Base-by-base conservation (phyloP, 2,797 vertebrate species). In the Pelochelys cantorii region DNA sequence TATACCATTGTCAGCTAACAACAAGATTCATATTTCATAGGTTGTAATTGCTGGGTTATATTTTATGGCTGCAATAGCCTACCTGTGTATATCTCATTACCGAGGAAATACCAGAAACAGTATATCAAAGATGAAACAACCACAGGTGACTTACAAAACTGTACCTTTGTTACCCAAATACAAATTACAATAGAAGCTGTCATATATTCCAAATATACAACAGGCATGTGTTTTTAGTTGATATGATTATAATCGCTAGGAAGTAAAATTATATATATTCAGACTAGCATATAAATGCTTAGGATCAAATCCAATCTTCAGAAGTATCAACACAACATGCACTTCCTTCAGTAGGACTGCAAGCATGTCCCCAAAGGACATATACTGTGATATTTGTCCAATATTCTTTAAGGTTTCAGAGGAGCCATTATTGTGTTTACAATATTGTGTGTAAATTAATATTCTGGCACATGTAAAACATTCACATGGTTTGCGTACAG, bases 71-170 rank as follows among this genome's bases (percentile, higher is more conserved):
- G 1, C 59, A 86, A 94, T 89, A 95, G 79, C 60, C 68, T 89
- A 80, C 65, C 93, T 95, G 59, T 90, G 52, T 74, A 96, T 86
- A 93, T 94, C 55, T 83, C 78, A 94, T 90, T 93, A 85, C 34
- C 78, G 75, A 75, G 60, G 62, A 71, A 95, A 87, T 96, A 95
- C 53, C 55, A 86, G 14, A 88, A 62, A 87, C 48, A 91, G 37
- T 78, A 85, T 90, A 81, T 91, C 82, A 87, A 83, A 85, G 59
- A 92, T 60, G 71, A 94, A 95, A 90, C 14, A 83, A 48, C 83
- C 37, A 92, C 0, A 1, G 85, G 5, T 31, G 88, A 86, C 78
- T 87, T 83, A 34, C 2, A 87, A 81, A 91, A 52, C 11, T 52
- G 3, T 85, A 29, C 57, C 0, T 3, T 79, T 92, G 81, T 53